Evolutionary conservation across 2,113 vertebrate species (phyloP).

Genomic region (Danionella cerebrum): DNA sequence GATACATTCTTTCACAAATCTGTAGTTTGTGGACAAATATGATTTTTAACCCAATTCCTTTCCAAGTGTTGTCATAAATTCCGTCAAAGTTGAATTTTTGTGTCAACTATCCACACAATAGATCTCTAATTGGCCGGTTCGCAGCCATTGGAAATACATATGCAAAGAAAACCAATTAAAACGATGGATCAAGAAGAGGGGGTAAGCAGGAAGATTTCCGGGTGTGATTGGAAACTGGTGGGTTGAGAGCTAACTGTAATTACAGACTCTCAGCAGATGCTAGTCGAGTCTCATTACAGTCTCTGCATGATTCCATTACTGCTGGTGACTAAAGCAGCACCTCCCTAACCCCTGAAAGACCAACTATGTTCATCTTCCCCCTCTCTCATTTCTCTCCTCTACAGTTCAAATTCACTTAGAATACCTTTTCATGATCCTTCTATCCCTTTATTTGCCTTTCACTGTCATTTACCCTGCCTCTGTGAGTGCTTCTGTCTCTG

Average conservation of each 20-base stretch:
- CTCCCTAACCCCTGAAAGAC: background rate
- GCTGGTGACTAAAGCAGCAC: slow-evolving; percentile 27
- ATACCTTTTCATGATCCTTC: slow-evolving; percentile 16
- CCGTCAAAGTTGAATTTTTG: background rate
- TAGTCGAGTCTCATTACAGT: slow-evolving; percentile 43
- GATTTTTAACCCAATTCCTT: background rate
- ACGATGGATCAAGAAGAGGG: background rate
- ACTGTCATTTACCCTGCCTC: slow-evolving; percentile 29
- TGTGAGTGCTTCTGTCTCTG: slow-evolving; percentile 32
- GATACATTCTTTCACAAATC: too few species aligned
- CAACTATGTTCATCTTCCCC: background rate
- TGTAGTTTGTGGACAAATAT: background rate
- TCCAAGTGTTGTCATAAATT: background rate
- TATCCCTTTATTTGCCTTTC: slow-evolving; percentile 9
- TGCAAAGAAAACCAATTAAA: background rate
- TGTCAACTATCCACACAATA: background rate
- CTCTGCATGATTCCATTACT: slow-evolving; percentile 30
- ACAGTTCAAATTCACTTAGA: background rate
- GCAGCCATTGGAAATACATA: background rate
- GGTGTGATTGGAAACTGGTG: slow-evolving; percentile 5
- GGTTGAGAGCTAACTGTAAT: slow-evolving; percentile 32
- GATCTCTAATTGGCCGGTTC: background rate
- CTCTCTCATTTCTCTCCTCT: background rate
- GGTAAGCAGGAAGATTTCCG: background rate
- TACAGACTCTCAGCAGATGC: slow-evolving; percentile 33